Conservation (phyloP, 2,113 vertebrate genomes). For the Catharus fuscescens region DNA sequence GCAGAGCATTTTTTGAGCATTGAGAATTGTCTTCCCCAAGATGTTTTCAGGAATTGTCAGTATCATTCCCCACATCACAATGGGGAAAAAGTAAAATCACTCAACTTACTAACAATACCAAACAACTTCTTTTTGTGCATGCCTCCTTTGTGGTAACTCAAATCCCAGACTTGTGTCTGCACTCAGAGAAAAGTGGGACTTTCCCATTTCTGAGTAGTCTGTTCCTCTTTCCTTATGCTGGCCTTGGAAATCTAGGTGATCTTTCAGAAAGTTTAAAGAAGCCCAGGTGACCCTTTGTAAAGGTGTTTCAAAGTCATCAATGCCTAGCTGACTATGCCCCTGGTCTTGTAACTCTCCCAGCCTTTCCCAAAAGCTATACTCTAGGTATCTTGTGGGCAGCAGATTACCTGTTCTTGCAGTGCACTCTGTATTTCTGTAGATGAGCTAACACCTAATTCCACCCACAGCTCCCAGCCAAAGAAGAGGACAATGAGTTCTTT, state of each 20-base stretch:
- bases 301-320: background rate
- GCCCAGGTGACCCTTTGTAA: background rate
- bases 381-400: background rate
- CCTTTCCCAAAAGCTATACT: background rate
- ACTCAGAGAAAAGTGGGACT: background rate
- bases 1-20: background rate
- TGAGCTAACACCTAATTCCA: background rate
- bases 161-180: background rate
- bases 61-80: background rate
- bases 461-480: background rate
- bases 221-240: background rate
- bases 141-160: background rate
- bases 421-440: background rate
- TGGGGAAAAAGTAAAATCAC: background rate
- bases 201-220: background rate
- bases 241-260: background rate
- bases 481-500: background rate
- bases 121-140: background rate
- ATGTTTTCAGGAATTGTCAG: background rate
- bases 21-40: background rate
- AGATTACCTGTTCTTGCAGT: background rate
- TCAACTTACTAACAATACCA: background rate
- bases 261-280: background rate
- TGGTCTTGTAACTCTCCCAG: background rate
- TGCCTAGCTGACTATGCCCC: background rate